phyloP scores from a whole-genome alignment of 2,888 invertebrate species.

The Drosophila anomalipes region DNA sequence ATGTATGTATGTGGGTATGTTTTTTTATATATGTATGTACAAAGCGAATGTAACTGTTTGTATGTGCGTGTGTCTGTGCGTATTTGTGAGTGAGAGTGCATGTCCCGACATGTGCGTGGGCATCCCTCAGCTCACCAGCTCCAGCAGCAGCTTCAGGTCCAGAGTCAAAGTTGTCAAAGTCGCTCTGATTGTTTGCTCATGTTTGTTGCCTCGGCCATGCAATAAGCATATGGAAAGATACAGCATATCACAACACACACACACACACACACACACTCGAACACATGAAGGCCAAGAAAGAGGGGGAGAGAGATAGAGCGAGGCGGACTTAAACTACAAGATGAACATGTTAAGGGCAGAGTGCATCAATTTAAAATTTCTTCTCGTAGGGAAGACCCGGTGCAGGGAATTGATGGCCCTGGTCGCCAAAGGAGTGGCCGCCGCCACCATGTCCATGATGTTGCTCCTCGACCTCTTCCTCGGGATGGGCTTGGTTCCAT shows the following conservation, averaged over 20 bases:
- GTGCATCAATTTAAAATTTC: constrained; percentile 61
- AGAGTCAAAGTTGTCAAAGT: constrained; percentile 33
- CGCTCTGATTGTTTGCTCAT: constrained; percentile 51
- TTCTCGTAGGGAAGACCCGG: constrained; percentile 66
- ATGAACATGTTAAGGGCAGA: constrained; percentile 38
- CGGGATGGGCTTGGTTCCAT: constrained; percentile 78
- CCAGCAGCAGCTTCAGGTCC: constrained; percentile 9
- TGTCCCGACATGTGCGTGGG: constrained; percentile 33
- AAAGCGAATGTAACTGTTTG: background rate
- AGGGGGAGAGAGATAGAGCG: constrained; percentile 14
- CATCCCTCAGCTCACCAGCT: constrained; percentile 40
- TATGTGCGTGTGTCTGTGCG: constrained; percentile 16
- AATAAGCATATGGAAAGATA: constrained; percentile 53
- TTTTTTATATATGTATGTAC: constrained; percentile 27
- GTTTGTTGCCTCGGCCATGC: constrained; percentile 61
- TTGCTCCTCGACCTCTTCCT: constrained; percentile 65
- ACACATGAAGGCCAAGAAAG: constrained; percentile 39
- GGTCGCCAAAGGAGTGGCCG: constrained; percentile 19
- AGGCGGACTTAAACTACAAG: constrained; percentile 57
- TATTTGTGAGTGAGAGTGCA: constrained; percentile 17
- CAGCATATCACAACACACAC: constrained; percentile 6
- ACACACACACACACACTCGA: background rate
- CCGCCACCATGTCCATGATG: constrained; percentile 61
- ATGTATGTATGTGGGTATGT: constrained; percentile 29
- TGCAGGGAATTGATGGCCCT: constrained; percentile 42